These are phyloP conservation scores for Eublepharis macularius DNA, from an alignment of 2,113 vertebrate genomes.

Conservation along the genomic window DNA sequence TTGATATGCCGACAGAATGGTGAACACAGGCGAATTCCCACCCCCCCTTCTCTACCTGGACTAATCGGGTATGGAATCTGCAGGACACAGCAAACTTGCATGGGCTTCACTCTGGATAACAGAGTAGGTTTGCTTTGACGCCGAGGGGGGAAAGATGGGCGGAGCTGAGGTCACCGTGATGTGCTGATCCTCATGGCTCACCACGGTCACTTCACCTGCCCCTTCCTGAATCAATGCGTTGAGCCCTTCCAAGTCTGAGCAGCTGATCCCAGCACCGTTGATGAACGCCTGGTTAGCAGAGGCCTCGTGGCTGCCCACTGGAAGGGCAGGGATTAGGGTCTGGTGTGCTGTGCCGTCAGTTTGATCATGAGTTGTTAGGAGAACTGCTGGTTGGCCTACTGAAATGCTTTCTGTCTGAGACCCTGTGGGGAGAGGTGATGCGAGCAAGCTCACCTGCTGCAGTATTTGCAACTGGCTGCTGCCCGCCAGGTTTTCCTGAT, in stretches of 20 bases:
- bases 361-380: constrained; percentile 76
- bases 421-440: constrained; percentile 71
- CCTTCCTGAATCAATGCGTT: constrained; percentile 92
- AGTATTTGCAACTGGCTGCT: constrained; percentile 83
- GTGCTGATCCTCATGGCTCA: constrained; percentile 80
- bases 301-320: constrained; percentile 68
- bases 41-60: rapidly evolving
- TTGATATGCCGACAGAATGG: neutral
- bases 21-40: neutral
- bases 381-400: constrained; percentile 77
- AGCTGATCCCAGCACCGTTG: constrained; percentile 76
- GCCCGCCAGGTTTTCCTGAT: constrained; percentile 67
- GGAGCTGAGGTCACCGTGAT: constrained; percentile 58
- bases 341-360: constrained; percentile 72
- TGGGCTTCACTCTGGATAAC: constrained; percentile 74
- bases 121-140: constrained; percentile 76
- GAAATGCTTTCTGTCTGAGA: constrained; percentile 67
- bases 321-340: constrained; percentile 75
- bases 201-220: constrained; percentile 87
- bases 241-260: constrained; percentile 91
- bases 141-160: constrained; percentile 67
- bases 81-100: constrained; percentile 72
- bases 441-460: constrained; percentile 88
- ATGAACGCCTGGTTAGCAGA: constrained; percentile 79
- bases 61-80: constrained; percentile 77